phyloP scores from a whole-genome alignment of 2,113 vertebrate species.

The Paradisaea rubra region DNA sequence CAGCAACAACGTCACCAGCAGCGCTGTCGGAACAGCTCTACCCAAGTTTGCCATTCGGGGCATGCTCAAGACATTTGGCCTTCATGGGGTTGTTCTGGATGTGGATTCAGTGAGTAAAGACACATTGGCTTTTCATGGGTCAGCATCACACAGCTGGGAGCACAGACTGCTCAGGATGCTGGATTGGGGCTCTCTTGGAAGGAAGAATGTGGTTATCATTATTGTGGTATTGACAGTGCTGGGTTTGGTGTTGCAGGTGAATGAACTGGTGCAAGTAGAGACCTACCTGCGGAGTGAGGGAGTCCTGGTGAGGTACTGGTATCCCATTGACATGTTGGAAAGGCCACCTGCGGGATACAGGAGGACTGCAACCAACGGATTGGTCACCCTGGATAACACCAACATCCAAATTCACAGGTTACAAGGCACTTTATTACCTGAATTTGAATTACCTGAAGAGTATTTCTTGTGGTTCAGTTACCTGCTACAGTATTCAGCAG shows the following conservation, averaged over 20 bases:
- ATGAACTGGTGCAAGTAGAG: constrained; percentile 95
- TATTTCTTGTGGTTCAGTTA: not conserved
- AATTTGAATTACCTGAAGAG: not conserved
- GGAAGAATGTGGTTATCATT: rapidly evolving
- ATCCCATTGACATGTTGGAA: constrained; percentile 96
- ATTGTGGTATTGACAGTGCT: not conserved
- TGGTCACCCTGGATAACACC: constrained; percentile 92
- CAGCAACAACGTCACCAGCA: constrained; percentile 90
- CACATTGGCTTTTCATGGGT: rapidly evolving
- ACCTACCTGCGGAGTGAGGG: constrained; percentile 94
- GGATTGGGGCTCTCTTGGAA: not conserved
- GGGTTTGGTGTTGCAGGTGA: constrained; percentile 74
- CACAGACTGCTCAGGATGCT: not conserved
- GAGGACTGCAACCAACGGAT: constrained; percentile 90
- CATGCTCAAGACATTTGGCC: constrained; percentile 95
- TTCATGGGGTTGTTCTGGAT: constrained; percentile 93
- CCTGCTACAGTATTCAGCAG: not conserved
- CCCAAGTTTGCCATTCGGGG: constrained; percentile 96
- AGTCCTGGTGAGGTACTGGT: constrained; percentile 95
- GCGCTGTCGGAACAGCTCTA: constrained; percentile 85
- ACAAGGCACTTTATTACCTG: not conserved
- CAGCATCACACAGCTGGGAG: not conserved
- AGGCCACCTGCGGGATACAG: constrained; percentile 90
- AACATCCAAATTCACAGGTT: constrained; percentile 96
- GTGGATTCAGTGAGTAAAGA: constrained; percentile 87